A percentile compares a stretch with the other conserved stretches of the same genome.
These are phyloP conservation scores for Malthinus flaveolus DNA, from an alignment of 2,888 invertebrate genomes.

Conservation along the genomic window DNA sequence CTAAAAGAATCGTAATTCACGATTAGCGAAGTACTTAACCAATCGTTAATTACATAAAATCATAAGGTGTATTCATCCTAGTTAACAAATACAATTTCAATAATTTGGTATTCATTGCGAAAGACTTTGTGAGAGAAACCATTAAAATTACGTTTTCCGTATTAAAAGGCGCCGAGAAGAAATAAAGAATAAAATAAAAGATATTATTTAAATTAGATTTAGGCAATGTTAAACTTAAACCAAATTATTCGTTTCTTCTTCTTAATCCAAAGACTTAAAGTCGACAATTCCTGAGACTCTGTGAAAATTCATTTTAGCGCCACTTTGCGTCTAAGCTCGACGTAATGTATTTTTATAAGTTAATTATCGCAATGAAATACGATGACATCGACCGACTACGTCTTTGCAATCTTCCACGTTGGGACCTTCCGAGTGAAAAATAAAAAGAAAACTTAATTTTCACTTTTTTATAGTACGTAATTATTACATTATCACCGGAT, in stretches of 20 bases:
- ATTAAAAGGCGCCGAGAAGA: neutral
- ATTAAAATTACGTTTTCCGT: constrained; percentile 1
- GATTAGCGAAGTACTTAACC: too few species aligned
- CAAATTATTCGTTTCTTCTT: constrained; percentile 25
- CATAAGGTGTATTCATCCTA: too few species aligned
- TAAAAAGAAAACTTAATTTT: too few species aligned
- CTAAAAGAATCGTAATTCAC: too few species aligned
- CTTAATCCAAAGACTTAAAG: constrained; percentile 26
- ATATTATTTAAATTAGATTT: constrained; percentile 29
- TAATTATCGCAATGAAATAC: constrained; percentile 41
- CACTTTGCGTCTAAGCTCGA: constrained; percentile 28
- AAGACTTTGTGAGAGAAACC: neutral
- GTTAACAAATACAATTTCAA: too few species aligned
- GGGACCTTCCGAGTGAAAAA: neutral
- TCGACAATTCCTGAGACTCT: constrained; percentile 19
- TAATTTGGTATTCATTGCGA: neutral
- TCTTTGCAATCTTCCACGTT: constrained; percentile 5
- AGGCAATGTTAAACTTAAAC: constrained; percentile 27
- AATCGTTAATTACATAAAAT: too few species aligned
- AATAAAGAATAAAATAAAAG: constrained; percentile 2
- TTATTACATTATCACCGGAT: too few species aligned
- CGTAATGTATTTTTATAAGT: constrained; percentile 37
- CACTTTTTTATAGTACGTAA: too few species aligned
- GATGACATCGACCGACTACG: constrained; percentile 32
- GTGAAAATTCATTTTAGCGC: constrained; percentile 30